These are phyloP conservation scores for Musca domestica DNA, from an alignment of 1,140 invertebrate genomes.

Conservation along the genomic window DNA sequence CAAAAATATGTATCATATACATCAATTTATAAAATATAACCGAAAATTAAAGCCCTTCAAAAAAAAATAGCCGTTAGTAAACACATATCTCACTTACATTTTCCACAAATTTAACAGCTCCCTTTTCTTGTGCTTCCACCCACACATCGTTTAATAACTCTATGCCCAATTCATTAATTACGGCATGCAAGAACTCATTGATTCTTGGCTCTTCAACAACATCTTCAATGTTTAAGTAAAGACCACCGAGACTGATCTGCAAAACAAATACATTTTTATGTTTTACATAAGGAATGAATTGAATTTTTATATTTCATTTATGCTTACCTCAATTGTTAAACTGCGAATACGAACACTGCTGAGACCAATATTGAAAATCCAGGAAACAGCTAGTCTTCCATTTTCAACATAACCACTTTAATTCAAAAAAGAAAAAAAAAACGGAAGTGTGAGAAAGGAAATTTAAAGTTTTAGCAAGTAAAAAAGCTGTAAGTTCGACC, in stretches of 20 bases:
- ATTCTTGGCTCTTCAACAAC: slow-evolving; percentile 42
- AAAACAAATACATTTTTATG: neutral
- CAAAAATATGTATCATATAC: no score
- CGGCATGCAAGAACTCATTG: slow-evolving; percentile 37
- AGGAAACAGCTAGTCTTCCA: slow-evolving; percentile 34
- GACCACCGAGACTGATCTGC: slow-evolving; percentile 31
- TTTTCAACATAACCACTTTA: slow-evolving; percentile 31
- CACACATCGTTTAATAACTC: slow-evolving; percentile 43
- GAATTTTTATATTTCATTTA: neutral
- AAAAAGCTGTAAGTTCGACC: no score
- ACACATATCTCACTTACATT: slow-evolving; percentile 29
- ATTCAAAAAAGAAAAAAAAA: neutral
- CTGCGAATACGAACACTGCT: slow-evolving; percentile 29
- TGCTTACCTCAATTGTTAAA: slow-evolving; percentile 33
- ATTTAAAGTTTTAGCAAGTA: no score
- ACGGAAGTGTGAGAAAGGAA: no score
- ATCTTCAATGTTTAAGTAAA: slow-evolving; percentile 41
- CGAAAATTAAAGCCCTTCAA: no score
- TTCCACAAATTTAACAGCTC: slow-evolving; percentile 31
- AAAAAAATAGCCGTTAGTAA: no score
- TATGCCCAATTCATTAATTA: slow-evolving; percentile 44
- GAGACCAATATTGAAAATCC: slow-evolving; percentile 29
- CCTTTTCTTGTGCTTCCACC: slow-evolving; percentile 33
- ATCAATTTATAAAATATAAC: no score
- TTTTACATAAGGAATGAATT: neutral